These are phyloP conservation scores for Oreochromis spilurus DNA, from an alignment of 2,113 vertebrate species.

Conservation along the genomic window DNA sequence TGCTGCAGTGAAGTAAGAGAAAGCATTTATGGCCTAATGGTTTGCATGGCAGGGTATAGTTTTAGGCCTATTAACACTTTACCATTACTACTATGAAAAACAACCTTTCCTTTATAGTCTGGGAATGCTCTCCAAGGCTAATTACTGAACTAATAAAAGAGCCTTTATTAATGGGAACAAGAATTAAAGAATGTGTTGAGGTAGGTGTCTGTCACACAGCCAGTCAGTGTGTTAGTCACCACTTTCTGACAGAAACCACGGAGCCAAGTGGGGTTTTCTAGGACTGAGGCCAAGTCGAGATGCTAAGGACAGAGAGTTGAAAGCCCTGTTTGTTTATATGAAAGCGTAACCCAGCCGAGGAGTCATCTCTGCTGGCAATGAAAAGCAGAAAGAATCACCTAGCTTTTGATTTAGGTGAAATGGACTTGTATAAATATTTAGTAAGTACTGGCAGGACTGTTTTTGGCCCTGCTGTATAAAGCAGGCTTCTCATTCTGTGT, in stretches of 20 bases:
- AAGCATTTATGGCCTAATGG: neutral
- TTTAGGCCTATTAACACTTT: conserved; percentile 46
- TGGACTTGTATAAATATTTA: conserved; percentile 62
- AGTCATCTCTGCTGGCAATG: conserved; percentile 51
- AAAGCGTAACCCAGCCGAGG: conserved; percentile 15
- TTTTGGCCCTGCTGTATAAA: conserved; percentile 12
- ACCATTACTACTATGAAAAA: conserved; percentile 24
- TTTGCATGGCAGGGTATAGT: conserved; percentile 26
- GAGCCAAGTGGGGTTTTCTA: conserved; percentile 12
- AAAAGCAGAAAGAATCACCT: conserved; percentile 48
- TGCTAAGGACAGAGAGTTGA: conserved; percentile 42
- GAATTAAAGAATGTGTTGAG: conserved; percentile 47
- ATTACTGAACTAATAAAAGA: conserved; percentile 50
- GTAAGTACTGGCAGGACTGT: conserved; percentile 26
- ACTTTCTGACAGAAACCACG: neutral
- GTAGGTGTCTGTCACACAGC: conserved; percentile 52
- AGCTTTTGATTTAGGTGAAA: conserved; percentile 51
- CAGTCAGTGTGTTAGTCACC: conserved; percentile 36
- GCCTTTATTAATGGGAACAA: conserved; percentile 38
- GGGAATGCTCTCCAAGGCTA: conserved; percentile 9
- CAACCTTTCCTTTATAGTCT: conserved; percentile 43
- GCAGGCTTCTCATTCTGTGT: neutral
- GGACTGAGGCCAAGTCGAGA: conserved; percentile 18
- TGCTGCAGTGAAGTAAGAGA: neutral
- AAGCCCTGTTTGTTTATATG: conserved; percentile 53